Base-by-base conservation (phyloP, 2,113 vertebrate species). In the Laticauda laticaudata region DNA sequence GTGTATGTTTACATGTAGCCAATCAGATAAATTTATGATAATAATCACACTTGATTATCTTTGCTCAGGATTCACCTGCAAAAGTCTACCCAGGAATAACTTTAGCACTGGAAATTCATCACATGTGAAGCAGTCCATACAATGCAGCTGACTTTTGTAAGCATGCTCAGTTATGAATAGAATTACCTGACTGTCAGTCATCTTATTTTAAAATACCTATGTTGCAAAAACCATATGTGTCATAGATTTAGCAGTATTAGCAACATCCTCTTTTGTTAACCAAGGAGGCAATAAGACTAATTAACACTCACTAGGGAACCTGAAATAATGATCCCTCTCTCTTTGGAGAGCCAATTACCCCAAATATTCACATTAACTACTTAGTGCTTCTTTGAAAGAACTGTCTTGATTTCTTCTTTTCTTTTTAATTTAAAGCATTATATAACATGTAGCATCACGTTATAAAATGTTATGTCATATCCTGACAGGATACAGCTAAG, bases 331-430 rank as follows among this genome's bases (percentile, higher is more conserved):
- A 97, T 97, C 95, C 97, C 96, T 97, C 94, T 97, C 95, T 96
- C 96, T 97, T 97, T 97, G 97, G 96, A 96, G 96, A 98, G 97
- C 97, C 98, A 98, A 98, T 98, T 98, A 98, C 97, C 95, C 97
- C 97, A 97, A 97, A 98, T 98, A 98, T 98, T 98, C 98, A 98
- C 96, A 98, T 97, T 97, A 97, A 94, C 96, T 97, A 97, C 96
- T 96, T 96, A 97, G 96, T 97, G 94, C 95, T 97, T 97, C 97
- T 96, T 96, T 96, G 97, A 97, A 97, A 97, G 95, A 95, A 97
- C 96, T 96, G 97, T 97, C 97, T 98, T 95, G 94, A 90, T 95
- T 96, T 97, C 96, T 96, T 97, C 97, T 95, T 94, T 95, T 95
- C 97, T 96, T 97, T 94, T 95, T 93, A 96, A 96, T 97, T 97